phyloP scores from a whole-genome alignment of 2,797 vertebrate genomes.

The Sebastes iracundus region DNA sequence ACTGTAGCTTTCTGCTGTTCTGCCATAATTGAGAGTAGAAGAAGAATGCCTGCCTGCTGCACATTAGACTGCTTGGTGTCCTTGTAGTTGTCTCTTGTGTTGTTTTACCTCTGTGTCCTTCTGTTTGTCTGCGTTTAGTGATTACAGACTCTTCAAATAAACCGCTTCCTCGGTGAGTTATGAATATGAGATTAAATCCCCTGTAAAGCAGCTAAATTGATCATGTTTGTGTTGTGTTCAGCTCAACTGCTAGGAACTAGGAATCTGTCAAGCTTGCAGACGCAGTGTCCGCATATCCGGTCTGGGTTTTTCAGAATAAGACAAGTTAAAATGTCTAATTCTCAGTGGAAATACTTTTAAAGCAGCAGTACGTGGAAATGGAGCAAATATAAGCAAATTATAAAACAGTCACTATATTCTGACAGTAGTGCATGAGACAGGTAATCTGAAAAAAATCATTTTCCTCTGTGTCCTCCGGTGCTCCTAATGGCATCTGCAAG shows the following conservation, averaged over 20 bases:
- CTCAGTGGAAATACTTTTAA: not conserved
- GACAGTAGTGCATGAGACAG: too few species aligned
- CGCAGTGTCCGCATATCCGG: not conserved
- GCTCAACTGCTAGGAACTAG: too few species aligned
- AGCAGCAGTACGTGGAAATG: too few species aligned
- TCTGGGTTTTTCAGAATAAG: conserved; percentile 35
- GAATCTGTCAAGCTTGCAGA: not conserved
- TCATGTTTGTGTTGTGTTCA: not conserved
- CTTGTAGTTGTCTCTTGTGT: not conserved
- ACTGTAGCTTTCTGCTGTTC: rapidly evolving
- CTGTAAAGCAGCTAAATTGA: not conserved
- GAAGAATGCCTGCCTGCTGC: conserved; percentile 4
- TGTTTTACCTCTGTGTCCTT: not conserved
- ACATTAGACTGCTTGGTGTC: not conserved
- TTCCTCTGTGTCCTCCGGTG: too few species aligned
- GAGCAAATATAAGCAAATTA: too few species aligned
- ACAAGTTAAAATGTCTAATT: not conserved
- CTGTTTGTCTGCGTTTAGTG: not conserved
- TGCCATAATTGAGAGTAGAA: conserved; percentile 12
- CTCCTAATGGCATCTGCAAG: too few species aligned
- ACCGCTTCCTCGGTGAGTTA: conserved; percentile 39
- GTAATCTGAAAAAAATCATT: too few species aligned
- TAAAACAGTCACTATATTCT: too few species aligned
- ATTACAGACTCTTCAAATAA: not conserved
- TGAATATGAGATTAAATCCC: not conserved